Evolutionary conservation across 2,888 invertebrate genomes (phyloP), one percentile per base, ranked within the genome.

Genomic region (Thysanoteuthis rhombus): DNA sequence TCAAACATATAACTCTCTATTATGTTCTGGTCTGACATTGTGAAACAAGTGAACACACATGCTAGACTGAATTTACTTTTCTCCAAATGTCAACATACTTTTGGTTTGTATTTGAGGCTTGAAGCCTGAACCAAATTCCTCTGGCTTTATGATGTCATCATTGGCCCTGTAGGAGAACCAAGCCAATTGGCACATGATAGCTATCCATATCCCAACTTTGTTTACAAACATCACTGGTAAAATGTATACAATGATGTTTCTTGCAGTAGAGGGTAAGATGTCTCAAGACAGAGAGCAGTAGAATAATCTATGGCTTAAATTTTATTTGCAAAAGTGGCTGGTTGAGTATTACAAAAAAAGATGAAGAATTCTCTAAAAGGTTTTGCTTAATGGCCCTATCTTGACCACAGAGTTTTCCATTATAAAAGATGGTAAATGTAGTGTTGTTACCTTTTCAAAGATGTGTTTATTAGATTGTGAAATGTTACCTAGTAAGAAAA

Each of bases 101-200:
- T 52, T 52, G 52, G 52, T 52, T 52, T 52, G 52, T 52, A 52
- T 52, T 52, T 52, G 75, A n/a, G n/a, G 75, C 75, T 75, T n/a
- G 75, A 75, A 75, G 75, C n/a, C n/a, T 75, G n/a, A 75, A n/a
- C 75, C 75, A 75, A 75, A 75, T 75, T 75, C 75, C n/a, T 75
- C 75, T 36, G 75, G n/a, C 75, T 75, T 36, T 75, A n/a, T 75
- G 75, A 75, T 75, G 75, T n/a, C 75, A 75, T n/a, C 75, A 36
- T 75, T 75, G 75, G n/a, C n/a, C 75, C 75, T 75, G 75, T 75
- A 75, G 16, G 75, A 75, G 75, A 75, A 2, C 16, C n/a, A 75
- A n/a, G n/a, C 75, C 75, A 75, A n/a, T 75, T n/a, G n/a, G 75
- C 75, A 75, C n/a, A 75, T 75, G 75, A 75, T 75, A 75, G 75